Percentiles rank a stretch among this genome's conserved stretches.
phyloP scores from a whole-genome alignment of 1,140 invertebrate species.

The Drosophila dunni region DNA sequence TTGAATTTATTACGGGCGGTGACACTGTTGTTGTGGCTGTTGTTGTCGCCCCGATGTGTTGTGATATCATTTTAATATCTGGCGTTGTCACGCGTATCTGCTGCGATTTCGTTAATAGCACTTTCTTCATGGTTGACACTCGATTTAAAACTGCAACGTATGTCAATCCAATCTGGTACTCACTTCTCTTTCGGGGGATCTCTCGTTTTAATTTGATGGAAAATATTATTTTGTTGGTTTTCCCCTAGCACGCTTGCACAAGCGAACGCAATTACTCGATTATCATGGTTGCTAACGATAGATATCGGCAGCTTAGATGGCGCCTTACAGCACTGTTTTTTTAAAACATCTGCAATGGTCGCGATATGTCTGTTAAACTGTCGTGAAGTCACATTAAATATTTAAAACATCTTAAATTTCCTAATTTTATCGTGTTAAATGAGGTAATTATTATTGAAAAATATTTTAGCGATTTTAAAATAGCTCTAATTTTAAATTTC shows the following conservation, averaged over 20 bases:
- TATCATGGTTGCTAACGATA: constrained; percentile 23
- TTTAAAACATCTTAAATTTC: too few species aligned
- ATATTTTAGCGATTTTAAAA: too few species aligned
- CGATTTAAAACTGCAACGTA: background rate
- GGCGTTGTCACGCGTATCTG: constrained; percentile 38
- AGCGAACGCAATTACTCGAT: constrained; percentile 3
- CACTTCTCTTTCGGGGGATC: constrained; percentile 37
- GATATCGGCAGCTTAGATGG: background rate
- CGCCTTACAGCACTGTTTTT: constrained; percentile 15
- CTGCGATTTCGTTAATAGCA: constrained; percentile 67
- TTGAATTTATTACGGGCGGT: constrained; percentile 3
- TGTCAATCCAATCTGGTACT: background rate
- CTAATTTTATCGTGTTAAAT: too few species aligned
- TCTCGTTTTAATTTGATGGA: constrained; percentile 36
- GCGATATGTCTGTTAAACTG: background rate
- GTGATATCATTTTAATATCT: constrained; percentile 30
- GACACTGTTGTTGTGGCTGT: background rate
- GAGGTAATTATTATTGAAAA: too few species aligned
- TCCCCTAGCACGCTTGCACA: constrained; percentile 60
- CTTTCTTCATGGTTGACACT: constrained; percentile 62
- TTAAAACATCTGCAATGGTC: too few species aligned
- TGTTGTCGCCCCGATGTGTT: constrained; percentile 6
- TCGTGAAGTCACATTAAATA: background rate
- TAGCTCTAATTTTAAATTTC: too few species aligned
- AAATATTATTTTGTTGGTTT: constrained; percentile 56